Percentiles rank a stretch among this genome's conserved stretches.
phyloP scores from a whole-genome alignment of 2,888 invertebrate species.

The Chloroclysta siterata region DNA sequence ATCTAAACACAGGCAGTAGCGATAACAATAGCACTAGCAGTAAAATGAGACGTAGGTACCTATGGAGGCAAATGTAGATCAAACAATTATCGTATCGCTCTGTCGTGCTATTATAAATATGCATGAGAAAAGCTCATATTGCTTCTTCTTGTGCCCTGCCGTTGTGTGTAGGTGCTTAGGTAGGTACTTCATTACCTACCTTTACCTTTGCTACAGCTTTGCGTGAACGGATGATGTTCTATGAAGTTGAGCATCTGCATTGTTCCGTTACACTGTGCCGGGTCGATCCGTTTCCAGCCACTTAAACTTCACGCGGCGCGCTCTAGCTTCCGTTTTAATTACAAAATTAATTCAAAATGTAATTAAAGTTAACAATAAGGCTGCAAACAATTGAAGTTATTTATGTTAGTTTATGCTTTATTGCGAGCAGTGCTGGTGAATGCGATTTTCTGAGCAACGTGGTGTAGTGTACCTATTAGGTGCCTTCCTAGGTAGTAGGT shows the following conservation, averaged over 20 bases:
- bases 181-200: too few species aligned
- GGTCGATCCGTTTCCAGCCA: constrained; percentile 84
- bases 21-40: too few species aligned
- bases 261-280: constrained; percentile 41
- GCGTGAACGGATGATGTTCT: too few species aligned
- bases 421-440: constrained; percentile 66
- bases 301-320: constrained; percentile 85
- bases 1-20: too few species aligned
- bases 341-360: constrained; percentile 86
- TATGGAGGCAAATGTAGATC: too few species aligned
- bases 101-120: too few species aligned
- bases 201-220: too few species aligned
- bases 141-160: too few species aligned
- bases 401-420: constrained; percentile 85
- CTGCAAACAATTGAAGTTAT: constrained; percentile 86
- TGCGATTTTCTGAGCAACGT: constrained; percentile 59
- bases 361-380: constrained; percentile 86
- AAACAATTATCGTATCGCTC: too few species aligned
- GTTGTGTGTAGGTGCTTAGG: too few species aligned
- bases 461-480: background rate
- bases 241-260: constrained; percentile 1
- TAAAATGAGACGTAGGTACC: too few species aligned
- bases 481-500: background rate
- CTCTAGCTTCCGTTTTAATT: constrained; percentile 86
- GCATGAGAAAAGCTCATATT: too few species aligned